Evolutionary conservation across 2,888 invertebrate genomes (phyloP), one percentile per base, ranked within the genome.

Genomic region (Scelioninae gen. 1): DNA sequence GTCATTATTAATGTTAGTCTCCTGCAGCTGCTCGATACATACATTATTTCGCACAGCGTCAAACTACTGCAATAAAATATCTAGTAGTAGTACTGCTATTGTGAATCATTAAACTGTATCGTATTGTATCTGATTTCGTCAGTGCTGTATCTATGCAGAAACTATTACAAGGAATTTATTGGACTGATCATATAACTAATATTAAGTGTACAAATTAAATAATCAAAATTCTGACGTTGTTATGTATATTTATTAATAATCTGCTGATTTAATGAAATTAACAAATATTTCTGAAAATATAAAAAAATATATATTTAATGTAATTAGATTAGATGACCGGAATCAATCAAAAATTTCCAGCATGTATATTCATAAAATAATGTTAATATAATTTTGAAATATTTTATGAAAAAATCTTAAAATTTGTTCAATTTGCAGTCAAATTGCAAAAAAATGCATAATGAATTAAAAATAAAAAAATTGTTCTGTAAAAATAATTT

Each of bases 101-200:
- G 45, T 15, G 45, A 45, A 45, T 38, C 38, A 38, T 38, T 38
- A 38, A 38, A 38, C 38, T 38, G 38, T 38, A 38, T 38, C 38
- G 38, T 38, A 45, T 45, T 45, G 45, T 45, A 45, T 45, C 15
- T n/a, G 45, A 45, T 45, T 23, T 45, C 45, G 5, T 45, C 45
- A 45, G 45, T n/a, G 45, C n/a, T 45, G 7, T 45, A 15, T 45
- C 45, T 45, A n/a, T n/a, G 6, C 5, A 10, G 45, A 45, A 45
- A 45, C 45, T n/a, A 45, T 45, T 45, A 45, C 15, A 45, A 45
- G 4, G 15, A 45, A 45, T n/a, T 45, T 45, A 45, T 45, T 45
- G 11, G 15, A 45, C 45, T n/a, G n/a, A 13, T n/a, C 2, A n/a
- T 45, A 45, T 23, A 23, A 23, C 9, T 45, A 38, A 38, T 38